Percentiles rank a stretch among this genome's conserved stretches.
Evolutionary conservation across 2,888 invertebrate species (phyloP).

Genomic region (Syrista parreyssii): DNA sequence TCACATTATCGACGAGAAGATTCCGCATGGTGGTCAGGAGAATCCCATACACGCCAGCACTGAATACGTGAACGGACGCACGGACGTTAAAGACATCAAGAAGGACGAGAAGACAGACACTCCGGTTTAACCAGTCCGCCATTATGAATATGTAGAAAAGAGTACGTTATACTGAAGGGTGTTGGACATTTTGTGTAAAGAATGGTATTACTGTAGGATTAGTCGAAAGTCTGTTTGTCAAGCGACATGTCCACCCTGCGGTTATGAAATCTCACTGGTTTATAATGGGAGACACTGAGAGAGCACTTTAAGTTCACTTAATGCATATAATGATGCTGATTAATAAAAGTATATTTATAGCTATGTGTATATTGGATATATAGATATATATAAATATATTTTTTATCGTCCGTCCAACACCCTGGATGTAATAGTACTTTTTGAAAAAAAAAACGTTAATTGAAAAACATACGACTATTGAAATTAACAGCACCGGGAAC

Average conservation of each 20-base stretch:
- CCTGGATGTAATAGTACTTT: background rate
- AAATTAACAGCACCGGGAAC: background rate
- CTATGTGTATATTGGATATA: background rate
- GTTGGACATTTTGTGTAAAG: background rate
- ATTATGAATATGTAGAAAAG: background rate
- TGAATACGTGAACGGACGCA: slow-evolving; percentile 72
- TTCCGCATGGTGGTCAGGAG: slow-evolving; percentile 63
- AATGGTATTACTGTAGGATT: background rate
- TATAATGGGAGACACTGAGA: background rate
- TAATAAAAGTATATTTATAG: background rate
- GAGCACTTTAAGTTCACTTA: background rate
- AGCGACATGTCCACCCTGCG: background rate
- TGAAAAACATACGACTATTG: background rate
- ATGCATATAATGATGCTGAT: background rate
- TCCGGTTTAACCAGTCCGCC: slow-evolving; percentile 67
- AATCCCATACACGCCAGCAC: slow-evolving; percentile 68
- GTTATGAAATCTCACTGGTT: background rate
- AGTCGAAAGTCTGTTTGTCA: background rate
- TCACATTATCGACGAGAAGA: slow-evolving; percentile 62
- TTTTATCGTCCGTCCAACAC: background rate
- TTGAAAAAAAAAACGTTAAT: background rate
- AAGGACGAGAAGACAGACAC: slow-evolving; percentile 71
- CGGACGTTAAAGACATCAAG: slow-evolving; percentile 69
- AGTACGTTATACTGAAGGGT: background rate
- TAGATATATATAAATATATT: background rate